Evolutionary conservation across 2,888 invertebrate genomes (phyloP), one percentile per base, ranked within the genome.

Genomic region (Mycalesis mineus): DNA sequence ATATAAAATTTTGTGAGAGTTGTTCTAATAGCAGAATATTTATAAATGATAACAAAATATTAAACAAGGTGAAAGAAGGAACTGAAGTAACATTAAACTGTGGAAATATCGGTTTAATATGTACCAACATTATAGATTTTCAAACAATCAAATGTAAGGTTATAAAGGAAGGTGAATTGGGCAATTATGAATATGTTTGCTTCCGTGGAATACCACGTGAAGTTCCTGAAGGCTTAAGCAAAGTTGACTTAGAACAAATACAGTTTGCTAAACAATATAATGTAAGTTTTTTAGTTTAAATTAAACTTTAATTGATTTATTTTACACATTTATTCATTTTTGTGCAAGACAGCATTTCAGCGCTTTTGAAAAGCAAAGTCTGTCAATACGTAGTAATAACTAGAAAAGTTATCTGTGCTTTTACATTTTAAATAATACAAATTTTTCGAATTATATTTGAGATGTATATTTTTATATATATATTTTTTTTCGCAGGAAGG

Each of bases 71-170:
- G 3, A 63, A 62, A 55, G 60, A 64, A 14, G 70, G 71, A 2
- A 67, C 65, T 2, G 74, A 78, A 65, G 66, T 78, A 22, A 60
- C 66, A 11, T 61, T 78, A 9, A 53, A 58, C 8, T 68, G 66
- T 55, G 75, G 73, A 9, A 54, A 61, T 40, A 67, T 75, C 13
- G 58, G 64, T 5, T 57, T 78, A 64, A 36, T 69, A 31, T 75
- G 73, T 42, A 66, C 49, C 9, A 65, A 75, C 65, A 55, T 68
- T 11, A 40, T 75, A 1, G 52, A 53, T 36, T 61, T 70, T 40
- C 13, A 65, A n/a, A 71, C 65, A n/a, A 60, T 77, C 1, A 67
- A 58, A 53, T 77, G 77, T 63, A 66, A 68, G 66, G 67, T 77
- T 1, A 11, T 47, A 0, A 58, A 59, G 49, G 70, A 66, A 7